Evolutionary conservation across 2,797 vertebrate species (phyloP), one percentile per base, ranked within the genome.

Genomic region (Meda fulgida): DNA sequence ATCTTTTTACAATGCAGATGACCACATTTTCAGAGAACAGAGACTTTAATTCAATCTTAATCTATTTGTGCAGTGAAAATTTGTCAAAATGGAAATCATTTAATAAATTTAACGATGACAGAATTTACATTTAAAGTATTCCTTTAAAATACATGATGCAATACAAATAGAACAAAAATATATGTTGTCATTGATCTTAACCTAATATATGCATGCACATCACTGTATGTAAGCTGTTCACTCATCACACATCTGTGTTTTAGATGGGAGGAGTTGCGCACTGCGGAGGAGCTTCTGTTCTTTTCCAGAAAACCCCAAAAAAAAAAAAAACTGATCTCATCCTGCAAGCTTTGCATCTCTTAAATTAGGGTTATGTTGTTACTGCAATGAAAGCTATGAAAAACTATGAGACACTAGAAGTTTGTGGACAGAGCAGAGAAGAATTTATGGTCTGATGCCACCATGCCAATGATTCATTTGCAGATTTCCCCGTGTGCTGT

Each of bases 361-460:
- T 76, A 66, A 83, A 67, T 83, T 67, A 83, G 9, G 46, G 23
- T 67, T 53, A 72, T 53, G 71, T 67, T 67, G 60, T 76, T 83
- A 66, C 72, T 48, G 23, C 58, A 67, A 53, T 23, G 78, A 79
- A 72, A 66, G 46, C 77, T 76, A 46, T 69, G 67, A 83, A 83
- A 66, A 66, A 65, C 71, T 69, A 46, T 9, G 67, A 26, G 21
- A 85, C 65, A 53, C 29, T 36, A 40, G 23, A 53, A 26, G 48
- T 29, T 26, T 23, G 60, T 11, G 58, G 71, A 82, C 21, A 36
- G 58, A 66, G 55, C 43, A 13, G 75, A 75, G 69, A 58, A 77
- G 48, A 85, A 84, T 58, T 79, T 81, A 81, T 55, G 55, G 36
- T 29, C 71, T 84, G 38, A 81, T 81, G 76, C 58, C 84, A 85